Base-by-base conservation (phyloP, 2,113 vertebrate species). In the Eptatretus burgeri region DNA sequence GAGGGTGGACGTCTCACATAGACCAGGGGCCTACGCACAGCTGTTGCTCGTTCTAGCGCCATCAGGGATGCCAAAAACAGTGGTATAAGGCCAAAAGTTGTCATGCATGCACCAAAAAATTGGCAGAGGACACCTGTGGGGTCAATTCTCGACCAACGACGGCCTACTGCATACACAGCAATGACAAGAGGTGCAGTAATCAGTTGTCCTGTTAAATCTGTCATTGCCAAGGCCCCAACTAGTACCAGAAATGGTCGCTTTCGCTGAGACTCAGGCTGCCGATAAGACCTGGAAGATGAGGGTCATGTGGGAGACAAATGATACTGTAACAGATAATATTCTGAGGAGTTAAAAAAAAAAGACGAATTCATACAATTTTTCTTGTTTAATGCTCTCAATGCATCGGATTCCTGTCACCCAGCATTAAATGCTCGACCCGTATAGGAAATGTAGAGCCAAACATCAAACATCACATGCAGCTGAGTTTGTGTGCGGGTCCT, bases 51-150 rank as follows among this genome's bases (percentile, higher is more conserved):
- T 68, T 95, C 91, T 11, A 80, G 74, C 0, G 91, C 91, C 91
- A 96, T 95, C 65, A 81, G 81, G 51, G 83, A 85, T 69, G 87
- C 83, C 51, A 85, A 72, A 67, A 95, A 79, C 50, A 95, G 82
- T 5, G 91, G 80, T 67, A 81, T 89, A 19, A 96, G 77, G 1
- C 91, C 91, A 13, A 91, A 95, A 20, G 78, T 78, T 1, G 85
- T 91, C 91, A 96, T 93, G 69, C 78, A 79, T 62, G 88, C 74
- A 1, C 89, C 91, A 11, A 96, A 95, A 71, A 88, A 95, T 50
- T 75, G 64, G 71, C 91, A 96, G 65, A 96, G 71, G 10, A 64
- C 70, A 1, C 79, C 78, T 1, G 82, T 80, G 1, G 81, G 70
- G 73, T 96, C 91, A 49, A 93, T 71, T 5, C 64, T 63, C 2